phyloP scores from a whole-genome alignment of 1,140 invertebrate genomes.

The Protaetia brevitarsis region DNA sequence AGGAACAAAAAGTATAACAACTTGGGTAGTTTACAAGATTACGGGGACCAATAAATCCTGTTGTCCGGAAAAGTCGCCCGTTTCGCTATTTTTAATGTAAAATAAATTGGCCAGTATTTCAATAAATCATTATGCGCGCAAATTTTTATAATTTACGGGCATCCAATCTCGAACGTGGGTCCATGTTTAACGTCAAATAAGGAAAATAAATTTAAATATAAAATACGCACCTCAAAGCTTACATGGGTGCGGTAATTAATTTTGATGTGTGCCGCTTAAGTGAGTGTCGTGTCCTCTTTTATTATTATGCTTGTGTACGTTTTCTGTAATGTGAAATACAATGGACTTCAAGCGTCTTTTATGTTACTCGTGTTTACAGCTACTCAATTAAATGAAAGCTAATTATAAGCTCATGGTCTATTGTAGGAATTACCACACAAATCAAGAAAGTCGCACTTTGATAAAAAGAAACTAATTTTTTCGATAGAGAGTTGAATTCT shows the following conservation, averaged over 20 bases:
- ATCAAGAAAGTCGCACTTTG: too few species aligned
- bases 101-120: conserved; percentile 18
- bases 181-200: conserved; percentile 21
- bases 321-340: too few species aligned
- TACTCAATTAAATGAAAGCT: too few species aligned
- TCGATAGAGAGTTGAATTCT: too few species aligned
- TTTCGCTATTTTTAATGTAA: conserved; percentile 21
- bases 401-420: too few species aligned
- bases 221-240: conserved; percentile 8
- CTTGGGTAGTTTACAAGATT: conserved; percentile 16
- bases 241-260: conserved; percentile 10
- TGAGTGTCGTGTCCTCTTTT: not conserved
- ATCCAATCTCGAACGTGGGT: not conserved
- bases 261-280: not conserved
- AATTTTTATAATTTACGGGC: conserved; percentile 16
- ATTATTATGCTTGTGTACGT: not conserved
- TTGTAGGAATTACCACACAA: too few species aligned
- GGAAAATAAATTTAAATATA: conserved; percentile 21
- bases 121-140: conserved; percentile 7
- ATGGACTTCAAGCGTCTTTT: too few species aligned
- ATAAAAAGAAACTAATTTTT: too few species aligned
- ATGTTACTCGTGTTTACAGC: too few species aligned
- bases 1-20: not conserved
- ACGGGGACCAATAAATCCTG: not conserved
- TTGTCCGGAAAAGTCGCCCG: not conserved